A percentile compares a stretch with the other conserved stretches of the same genome.
These are phyloP conservation scores for Papilio glaucus DNA, from an alignment of 1,140 invertebrate genomes.

Conservation along the genomic window DNA sequence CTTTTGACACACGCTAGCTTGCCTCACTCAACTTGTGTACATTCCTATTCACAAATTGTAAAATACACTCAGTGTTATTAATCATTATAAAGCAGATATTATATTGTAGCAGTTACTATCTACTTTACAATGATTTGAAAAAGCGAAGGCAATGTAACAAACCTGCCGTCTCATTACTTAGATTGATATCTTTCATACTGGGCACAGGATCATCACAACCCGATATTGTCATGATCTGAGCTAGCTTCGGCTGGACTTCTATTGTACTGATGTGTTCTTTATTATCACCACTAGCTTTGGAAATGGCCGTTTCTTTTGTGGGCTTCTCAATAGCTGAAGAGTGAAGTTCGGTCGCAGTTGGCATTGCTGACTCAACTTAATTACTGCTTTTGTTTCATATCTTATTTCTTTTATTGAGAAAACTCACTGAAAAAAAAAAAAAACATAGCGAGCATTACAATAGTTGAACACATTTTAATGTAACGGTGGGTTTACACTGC, in stretches of 20 bases:
- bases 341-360: slow-evolving; percentile 67
- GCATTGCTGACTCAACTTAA: slow-evolving; percentile 48
- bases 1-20: no score
- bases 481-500: no score
- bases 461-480: no score
- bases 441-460: no score
- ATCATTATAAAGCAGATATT: no score
- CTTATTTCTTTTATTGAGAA: slow-evolving; percentile 50
- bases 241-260: slow-evolving; percentile 73
- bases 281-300: slow-evolving; percentile 40
- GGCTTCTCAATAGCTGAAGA: slow-evolving; percentile 74
- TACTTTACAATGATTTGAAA: no score
- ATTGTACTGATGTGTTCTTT: slow-evolving; percentile 61
- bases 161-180: slow-evolving; percentile 74
- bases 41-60: no score
- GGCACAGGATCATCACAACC: slow-evolving; percentile 64
- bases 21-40: no score
- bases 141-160: background rate
- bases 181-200: slow-evolving; percentile 78
- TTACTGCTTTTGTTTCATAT: slow-evolving; percentile 40
- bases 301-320: slow-evolving; percentile 55
- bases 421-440: slow-evolving; percentile 36
- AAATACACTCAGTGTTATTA: no score
- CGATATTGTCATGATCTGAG: slow-evolving; percentile 70
- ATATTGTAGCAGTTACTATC: no score